Percentiles rank a stretch among this genome's conserved stretches.
phyloP scores from a whole-genome alignment of 1,140 invertebrate species.

The Phocides pigmalion region DNA sequence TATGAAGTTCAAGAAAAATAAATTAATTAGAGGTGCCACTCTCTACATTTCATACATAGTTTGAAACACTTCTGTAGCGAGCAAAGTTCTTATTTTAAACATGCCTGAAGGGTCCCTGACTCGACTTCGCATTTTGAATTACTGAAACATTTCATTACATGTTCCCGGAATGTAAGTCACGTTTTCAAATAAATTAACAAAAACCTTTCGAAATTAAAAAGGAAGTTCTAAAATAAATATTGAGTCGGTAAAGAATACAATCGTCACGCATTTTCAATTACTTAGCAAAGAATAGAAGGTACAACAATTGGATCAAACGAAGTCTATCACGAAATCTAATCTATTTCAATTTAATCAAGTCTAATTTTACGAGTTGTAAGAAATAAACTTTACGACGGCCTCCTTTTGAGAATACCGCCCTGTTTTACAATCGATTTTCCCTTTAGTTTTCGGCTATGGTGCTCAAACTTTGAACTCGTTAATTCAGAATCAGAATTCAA shows the following conservation, averaged over 20 bases:
- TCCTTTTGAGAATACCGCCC: constrained; percentile 30
- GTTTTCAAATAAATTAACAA: neutral
- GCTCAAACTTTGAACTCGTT: neutral
- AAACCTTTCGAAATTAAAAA: too few relatives aligned
- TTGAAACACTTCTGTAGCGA: too few relatives aligned
- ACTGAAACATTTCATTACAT: neutral
- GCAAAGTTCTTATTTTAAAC: too few relatives aligned
- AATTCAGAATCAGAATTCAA: too few relatives aligned
- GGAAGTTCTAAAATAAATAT: too few relatives aligned
- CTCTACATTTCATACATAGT: too few relatives aligned
- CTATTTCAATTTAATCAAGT: constrained; percentile 42
- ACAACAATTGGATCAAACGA: constrained; percentile 35
- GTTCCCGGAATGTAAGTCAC: too few relatives aligned
- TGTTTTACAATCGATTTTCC: constrained; percentile 34
- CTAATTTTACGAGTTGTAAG: constrained; percentile 42
- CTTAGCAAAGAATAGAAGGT: constrained; percentile 27
- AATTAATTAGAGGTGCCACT: too few relatives aligned
- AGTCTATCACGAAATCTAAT: constrained; percentile 39
- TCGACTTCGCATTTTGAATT: neutral
- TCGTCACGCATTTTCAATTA: constrained; percentile 28
- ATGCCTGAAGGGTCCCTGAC: too few relatives aligned
- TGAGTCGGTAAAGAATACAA: constrained; percentile 11
- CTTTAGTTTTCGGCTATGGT: constrained; percentile 16
- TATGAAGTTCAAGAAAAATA: too few relatives aligned
- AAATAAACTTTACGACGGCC: constrained; percentile 35